These are phyloP conservation scores for Danio aesculapii DNA, from an alignment of 2,797 vertebrate genomes.

Conservation along the genomic window DNA sequence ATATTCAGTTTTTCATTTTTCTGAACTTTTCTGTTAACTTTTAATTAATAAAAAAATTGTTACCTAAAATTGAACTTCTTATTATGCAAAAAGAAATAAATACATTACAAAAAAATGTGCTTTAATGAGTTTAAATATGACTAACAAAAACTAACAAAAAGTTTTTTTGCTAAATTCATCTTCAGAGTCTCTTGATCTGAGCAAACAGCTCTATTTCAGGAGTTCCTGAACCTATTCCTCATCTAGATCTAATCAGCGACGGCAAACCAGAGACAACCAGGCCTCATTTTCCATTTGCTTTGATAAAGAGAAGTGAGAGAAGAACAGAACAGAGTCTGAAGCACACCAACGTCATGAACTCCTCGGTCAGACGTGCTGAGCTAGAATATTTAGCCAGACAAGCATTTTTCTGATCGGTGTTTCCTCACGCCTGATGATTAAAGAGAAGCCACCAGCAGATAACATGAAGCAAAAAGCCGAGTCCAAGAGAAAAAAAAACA, in stretches of 20 bases:
- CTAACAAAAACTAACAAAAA: not conserved
- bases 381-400: constrained; percentile 5
- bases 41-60: not conserved
- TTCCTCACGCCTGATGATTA: constrained; percentile 27
- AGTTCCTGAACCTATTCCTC: constrained; percentile 17
- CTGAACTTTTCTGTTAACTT: not conserved
- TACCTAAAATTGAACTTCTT: too few species aligned
- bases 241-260: not conserved
- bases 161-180: not conserved
- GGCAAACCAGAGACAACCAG: not conserved
- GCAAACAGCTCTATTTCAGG: not conserved
- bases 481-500: constrained; percentile 3
- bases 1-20: not conserved
- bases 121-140: constrained; percentile 3
- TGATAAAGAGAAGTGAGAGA: constrained; percentile 47
- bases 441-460: constrained; percentile 35
- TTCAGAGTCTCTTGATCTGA: not conserved
- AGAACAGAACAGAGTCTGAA: constrained; percentile 25
- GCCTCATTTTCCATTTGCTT: constrained; percentile 9
- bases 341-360: not conserved
- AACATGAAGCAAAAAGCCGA: constrained; percentile 25
- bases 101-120: too few species aligned
- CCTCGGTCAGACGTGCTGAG: not conserved
- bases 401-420: constrained; percentile 32
- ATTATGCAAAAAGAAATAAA: too few species aligned